A percentile compares a stretch with the other conserved stretches of the same genome.
Evolutionary conservation across 2,888 invertebrate genomes (phyloP).

Genomic region (Eutolmus rufibarbis): DNA sequence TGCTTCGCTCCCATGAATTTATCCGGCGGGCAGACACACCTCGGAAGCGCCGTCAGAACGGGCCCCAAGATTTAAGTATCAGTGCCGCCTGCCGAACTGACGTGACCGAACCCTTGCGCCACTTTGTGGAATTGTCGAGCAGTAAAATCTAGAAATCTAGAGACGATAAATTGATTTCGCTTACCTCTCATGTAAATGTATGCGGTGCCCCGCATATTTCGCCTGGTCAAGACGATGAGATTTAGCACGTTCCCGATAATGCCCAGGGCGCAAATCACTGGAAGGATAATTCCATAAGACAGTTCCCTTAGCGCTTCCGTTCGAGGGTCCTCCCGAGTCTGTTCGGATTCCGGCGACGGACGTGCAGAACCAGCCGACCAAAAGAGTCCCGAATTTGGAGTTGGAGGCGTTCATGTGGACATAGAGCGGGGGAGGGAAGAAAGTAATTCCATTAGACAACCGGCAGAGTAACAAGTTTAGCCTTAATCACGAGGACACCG

Average conservation of each 20-base stretch:
- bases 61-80: neutral
- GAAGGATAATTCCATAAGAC: slow-evolving; percentile 73
- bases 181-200: slow-evolving; percentile 81
- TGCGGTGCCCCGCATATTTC: slow-evolving; percentile 80
- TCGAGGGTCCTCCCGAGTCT: slow-evolving; percentile 67
- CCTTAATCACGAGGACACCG: neutral
- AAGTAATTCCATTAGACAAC: neutral
- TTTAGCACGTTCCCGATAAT: slow-evolving; percentile 81
- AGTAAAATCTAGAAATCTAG: neutral
- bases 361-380: neutral
- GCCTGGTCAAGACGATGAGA: slow-evolving; percentile 77
- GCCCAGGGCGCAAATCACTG: slow-evolving; percentile 74
- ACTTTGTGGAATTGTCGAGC: neutral
- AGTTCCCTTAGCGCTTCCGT: slow-evolving; percentile 68
- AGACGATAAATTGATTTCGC: slow-evolving; percentile 51
- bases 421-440: neutral
- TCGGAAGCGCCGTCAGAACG: neutral
- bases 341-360: neutral
- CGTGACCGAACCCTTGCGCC: neutral
- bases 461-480: neutral
- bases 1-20: neutral
- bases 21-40: neutral
- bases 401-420: neutral
- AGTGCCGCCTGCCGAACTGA: neutral
- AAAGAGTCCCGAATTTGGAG: neutral